Evolutionary conservation across 2,888 invertebrate genomes (phyloP), one percentile per base, ranked within the genome.

Genomic region (Tetramorium bicarinatum): DNA sequence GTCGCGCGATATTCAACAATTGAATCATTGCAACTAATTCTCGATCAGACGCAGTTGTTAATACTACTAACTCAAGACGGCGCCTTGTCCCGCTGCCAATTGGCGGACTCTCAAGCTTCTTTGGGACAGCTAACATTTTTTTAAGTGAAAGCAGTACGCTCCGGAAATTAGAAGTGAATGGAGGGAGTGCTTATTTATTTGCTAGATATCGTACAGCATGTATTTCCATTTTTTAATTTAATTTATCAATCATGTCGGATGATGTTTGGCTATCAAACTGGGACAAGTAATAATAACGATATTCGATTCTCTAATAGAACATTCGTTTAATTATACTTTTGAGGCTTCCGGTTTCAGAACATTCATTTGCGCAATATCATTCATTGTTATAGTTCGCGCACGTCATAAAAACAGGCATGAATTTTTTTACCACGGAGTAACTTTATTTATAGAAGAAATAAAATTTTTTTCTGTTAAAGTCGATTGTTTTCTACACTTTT

Each of bases 61-160:
- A 56, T 41, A 69, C 52, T 77, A 80, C 59, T 77, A 80, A 84
- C 38, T 69, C 4, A 71, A 75, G 11, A 44, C 71, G 54, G 67
- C 81, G 67, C 44, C 61, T 82, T 47, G 74, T 75, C 21, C 21
- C 62, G 21, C 47, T 72, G 72, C 86, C 85, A 85, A 71, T 80
- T 86, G 82, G 85, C 86, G 29, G 59, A 34, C 64, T 67, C 49
- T 71, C 75, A 79, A 85, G 76, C 41, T 80, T 54, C 29, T 80
- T 72, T 61, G 75, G 34, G 66, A 69, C 67, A 34, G 41, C 0
- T 72, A 18, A 83, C 49, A 47, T 25, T 41, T 67, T 67, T 66
- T 74, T 71, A 25, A 52, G 54, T 79, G 59, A 80, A 74, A 71
- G 44, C 62, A 64, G 44, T 13, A 18, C 41, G 44, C 13, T 41